Base-by-base conservation (phyloP, 2,113 vertebrate species). In the Cyphomyrus discorhynchus region DNA sequence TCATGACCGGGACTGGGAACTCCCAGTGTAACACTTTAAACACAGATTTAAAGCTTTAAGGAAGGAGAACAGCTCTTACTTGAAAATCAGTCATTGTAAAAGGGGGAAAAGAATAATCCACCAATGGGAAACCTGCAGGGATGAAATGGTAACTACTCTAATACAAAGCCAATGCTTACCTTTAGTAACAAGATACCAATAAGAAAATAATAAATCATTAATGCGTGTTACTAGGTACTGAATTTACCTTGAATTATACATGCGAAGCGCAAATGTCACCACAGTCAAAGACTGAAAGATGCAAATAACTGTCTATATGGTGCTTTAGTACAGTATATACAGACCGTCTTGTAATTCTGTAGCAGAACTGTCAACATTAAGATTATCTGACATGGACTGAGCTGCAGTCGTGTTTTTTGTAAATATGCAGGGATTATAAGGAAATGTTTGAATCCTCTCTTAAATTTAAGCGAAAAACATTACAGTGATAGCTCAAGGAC, bases 51-150 rank as follows among this genome's bases (percentile, higher is more conserved):
- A 39, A 70, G 83, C 53, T 58, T 87, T 74, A 84, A 90, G 46
- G 52, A 86, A 17, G 53, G 89, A 86, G 70, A 89, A 80, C 74
- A 56, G 74, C 39, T 86, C 56, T 87, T 90, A 86, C 83, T 90
- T 90, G 89, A 90, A 90, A 70, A 24, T 2, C 58, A 31, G 35
- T 46, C 56, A 83, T 82, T 80, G 50, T 53, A 42, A 58, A 85
- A 66, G 49, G 80, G n/a, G 46, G 56, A 47, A 66, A 85, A 47
- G 8, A 21, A 62, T 46, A 62, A 89, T n/a, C 50, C 56, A 86
- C 53, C 13, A 86, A 49, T 27, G 58, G 19, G 58, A 35, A 86
- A 27, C 47, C 89, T 90, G 84, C 89, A 90, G 89, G 53, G 83
- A 86, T 86, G 10, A 86, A 49, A 70, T 50, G 5, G 11, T 21